Evolutionary conservation across 2,797 vertebrate species (phyloP), one percentile per base, ranked within the genome.

Genomic region (Pempheris klunzingeri): DNA sequence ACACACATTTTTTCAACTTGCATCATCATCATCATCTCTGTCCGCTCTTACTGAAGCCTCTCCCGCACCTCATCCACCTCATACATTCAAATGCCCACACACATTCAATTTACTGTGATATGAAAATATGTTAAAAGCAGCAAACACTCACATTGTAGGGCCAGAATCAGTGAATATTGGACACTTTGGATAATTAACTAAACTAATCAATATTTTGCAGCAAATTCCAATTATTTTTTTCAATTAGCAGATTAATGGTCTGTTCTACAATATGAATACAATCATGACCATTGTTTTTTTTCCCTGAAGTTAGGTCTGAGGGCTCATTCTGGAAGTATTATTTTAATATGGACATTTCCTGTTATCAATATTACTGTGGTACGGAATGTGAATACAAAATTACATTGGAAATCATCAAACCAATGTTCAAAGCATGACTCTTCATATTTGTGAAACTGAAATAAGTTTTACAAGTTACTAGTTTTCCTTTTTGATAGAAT

Each of bases 1-100:
- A 68, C 26, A 70, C 49, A 67, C 52, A 15, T 14, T 77, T 85
- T 66, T 83, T 90, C 86, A 88, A 82, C 86, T 82, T 38, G 22
- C 79, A 87, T 90, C 85, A 88, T 70, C 81, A 76, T 83, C 43
- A 41, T 73, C 74, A 67, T 84, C 77, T 72, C 83, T 67, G 77
- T 68, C 53, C 57, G 46, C 55, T 69, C 43, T 60, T 54, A 38
- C 80, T 69, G 75, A 80, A 57, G 77, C 53, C 28, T 54, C 72
- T 71, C 63, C 57, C 0, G 18, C 53, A 65, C n/a, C 71, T 34
- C 69, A 73, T 57, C 66, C 34, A 59, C n/a, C n/a, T n/a, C n/a
- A n/a, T n/a, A 17, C 28, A 5, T 10, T 38, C 14, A 50, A 26
- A 34, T 22, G 6, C 14, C 14, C 2, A 17, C 22, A 4, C 2